Base-by-base conservation (phyloP, 2,888 invertebrate genomes). In the Psylliodes chrysocephalus region DNA sequence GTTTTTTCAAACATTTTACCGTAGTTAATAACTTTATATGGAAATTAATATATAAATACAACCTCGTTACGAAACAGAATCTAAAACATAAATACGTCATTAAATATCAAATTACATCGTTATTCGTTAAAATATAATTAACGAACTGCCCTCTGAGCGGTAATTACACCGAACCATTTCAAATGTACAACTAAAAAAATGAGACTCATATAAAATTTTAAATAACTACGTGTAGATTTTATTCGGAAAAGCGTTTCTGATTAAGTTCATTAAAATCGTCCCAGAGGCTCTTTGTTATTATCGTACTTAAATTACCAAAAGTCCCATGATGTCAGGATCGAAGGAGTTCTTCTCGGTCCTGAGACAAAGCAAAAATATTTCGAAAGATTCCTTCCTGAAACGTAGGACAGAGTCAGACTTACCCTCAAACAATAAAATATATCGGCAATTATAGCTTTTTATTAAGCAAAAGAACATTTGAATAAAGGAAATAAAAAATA, bases 361-460 rank as follows among this genome's bases (percentile, higher is more conserved):
- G 38, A 30, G 55, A 62, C 54, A 62, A 62, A 49, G 54, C 22
- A 42, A 55, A 54, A 47, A 62, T 55, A 40, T 49, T 55, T 51
- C 33, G 49, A 54, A 30, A n/a, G 40, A 25, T 57, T 30, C 17
- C 15, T 49, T 49, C 7, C n/a, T 12, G 7, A 19, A 10, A 25
- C 25, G 3, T 49, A 4, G 15, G 18, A 4, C 49, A 49, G 49
- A 19, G 49, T 15, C 28, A 28, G 25, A 28, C 28, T 30, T 17
- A n/a, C 6, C 22, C 22, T 22, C 6, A 22, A n/a, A n/a, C n/a
- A n/a, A n/a, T n/a, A n/a, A n/a, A n/a, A n/a, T n/a, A n/a, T n/a
- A n/a, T n/a, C n/a, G n/a, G n/a, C n/a, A n/a, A n/a, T n/a, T n/a
- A n/a, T n/a, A n/a, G n/a, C n/a, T n/a, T n/a, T n/a, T n/a, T n/a